Percentiles rank a stretch among this genome's conserved stretches.
Conservation (phyloP, 2,113 vertebrate genomes). For the Petaurus breviceps region DNA sequence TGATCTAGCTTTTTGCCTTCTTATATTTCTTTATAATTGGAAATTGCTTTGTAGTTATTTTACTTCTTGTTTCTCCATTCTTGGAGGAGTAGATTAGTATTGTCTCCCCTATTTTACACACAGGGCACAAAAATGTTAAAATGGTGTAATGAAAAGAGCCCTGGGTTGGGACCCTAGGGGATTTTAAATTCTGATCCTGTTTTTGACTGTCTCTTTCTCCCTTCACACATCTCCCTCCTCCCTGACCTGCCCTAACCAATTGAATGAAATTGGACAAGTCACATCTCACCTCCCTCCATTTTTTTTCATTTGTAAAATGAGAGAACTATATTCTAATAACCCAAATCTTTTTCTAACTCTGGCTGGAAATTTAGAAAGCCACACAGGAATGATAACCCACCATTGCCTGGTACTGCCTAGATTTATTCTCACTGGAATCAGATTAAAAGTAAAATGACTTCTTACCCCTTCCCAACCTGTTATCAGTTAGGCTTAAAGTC, state of each 20-base stretch:
- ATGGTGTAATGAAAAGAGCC: background rate
- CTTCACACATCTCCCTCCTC: background rate
- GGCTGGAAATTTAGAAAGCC: background rate
- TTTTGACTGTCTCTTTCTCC: background rate
- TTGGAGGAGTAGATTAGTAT: conserved; percentile 9
- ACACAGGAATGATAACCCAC: background rate
- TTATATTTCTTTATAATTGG: background rate
- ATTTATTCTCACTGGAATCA: background rate
- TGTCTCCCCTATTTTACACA: background rate
- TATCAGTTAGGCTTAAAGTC: conserved; percentile 12
- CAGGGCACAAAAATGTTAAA: background rate
- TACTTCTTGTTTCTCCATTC: background rate
- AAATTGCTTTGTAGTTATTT: conserved; percentile 4
- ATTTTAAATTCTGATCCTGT: background rate
- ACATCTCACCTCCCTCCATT: background rate
- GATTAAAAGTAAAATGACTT: conserved; percentile 9
- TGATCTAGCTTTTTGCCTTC: conserved; percentile 8
- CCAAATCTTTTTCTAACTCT: background rate
- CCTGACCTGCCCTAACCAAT: background rate
- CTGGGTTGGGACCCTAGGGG: background rate
- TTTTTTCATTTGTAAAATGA: background rate
- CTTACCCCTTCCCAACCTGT: background rate
- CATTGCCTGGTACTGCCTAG: background rate
- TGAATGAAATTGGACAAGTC: background rate
- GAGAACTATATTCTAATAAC: background rate